Evolutionary conservation across 2,113 vertebrate species (phyloP), one percentile per base, ranked within the genome.

Genomic region (Epinephelus fuscoguttatus): DNA sequence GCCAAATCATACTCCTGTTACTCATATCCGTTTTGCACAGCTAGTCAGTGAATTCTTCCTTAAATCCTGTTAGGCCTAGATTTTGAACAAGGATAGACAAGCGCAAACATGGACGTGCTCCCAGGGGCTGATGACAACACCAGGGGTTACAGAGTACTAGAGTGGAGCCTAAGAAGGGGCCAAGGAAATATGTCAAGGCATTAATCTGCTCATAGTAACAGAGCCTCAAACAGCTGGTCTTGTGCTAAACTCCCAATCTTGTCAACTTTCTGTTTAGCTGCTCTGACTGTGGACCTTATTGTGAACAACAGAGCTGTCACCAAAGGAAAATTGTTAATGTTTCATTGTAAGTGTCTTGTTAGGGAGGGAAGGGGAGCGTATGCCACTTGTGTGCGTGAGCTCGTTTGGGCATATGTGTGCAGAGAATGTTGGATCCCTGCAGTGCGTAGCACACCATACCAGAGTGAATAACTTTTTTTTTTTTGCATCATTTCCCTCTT

Each of bases 401-500:
- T 77, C 75, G 69, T 85, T 67, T 76, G 75, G 74, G 85, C 60
- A 47, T 57, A 74, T 77, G 66, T 74, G 77, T 25, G 30, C 47
- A 3, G 76, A 78, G 67, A 60, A 33, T 33, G 57, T 42, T 30
- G 33, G 45, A 70, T 80, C 64, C 80, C 75, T 19, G 67, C 80
- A 88, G 78, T 73, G 75, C 86, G 74, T 23, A 64, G 64, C 63
- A 40, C 64, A 60, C 37, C 78, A 75, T 85, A 81, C 75, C 81
- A 55, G n/a, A 73, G 74, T 88, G 86, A 82, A 82, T 78, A 80
- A 79, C 76, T 89, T 83, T 82, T 88, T 77, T 40, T 89, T 82
- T 90, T 90, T 89, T 91, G 90, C 90, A 88, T 93, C 89, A 91
- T 90, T 91, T 91, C 76, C 82, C 69, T 85, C 88, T 91, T 92